Evolutionary conservation across 2,888 invertebrate species (phyloP).

Genomic region (Meiosimyza platycephala): DNA sequence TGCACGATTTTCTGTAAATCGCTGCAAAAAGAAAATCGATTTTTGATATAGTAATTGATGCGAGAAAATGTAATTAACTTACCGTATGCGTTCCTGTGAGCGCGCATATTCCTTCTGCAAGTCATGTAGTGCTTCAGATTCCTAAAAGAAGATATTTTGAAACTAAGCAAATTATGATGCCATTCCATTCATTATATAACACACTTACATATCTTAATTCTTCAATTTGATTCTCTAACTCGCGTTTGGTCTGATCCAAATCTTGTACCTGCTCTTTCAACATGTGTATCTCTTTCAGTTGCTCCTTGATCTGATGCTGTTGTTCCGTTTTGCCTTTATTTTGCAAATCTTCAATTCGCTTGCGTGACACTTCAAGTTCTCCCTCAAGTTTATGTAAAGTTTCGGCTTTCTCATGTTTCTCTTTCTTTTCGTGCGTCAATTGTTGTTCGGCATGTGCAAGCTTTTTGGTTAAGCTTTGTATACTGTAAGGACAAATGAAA

Average conservation of each 20-base stretch:
- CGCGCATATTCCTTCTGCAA: slow-evolving; percentile 26
- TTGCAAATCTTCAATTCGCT: slow-evolving; percentile 38
- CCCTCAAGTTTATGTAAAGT: slow-evolving; percentile 40
- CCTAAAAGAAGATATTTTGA: slow-evolving; percentile 25
- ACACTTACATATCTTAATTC: slow-evolving; percentile 39
- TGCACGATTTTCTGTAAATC: slow-evolving; percentile 35
- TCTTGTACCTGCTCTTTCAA: slow-evolving; percentile 27
- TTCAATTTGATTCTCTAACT: slow-evolving; percentile 26
- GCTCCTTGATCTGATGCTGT: slow-evolving; percentile 1
- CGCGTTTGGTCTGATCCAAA: slow-evolving; percentile 38
- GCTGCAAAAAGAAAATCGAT: slow-evolving; percentile 20
- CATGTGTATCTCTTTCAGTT: slow-evolving; percentile 3
- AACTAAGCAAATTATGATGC: background rate
- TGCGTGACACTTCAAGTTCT: slow-evolving; percentile 38
- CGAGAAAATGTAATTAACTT: background rate
- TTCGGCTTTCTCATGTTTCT: slow-evolving; percentile 38
- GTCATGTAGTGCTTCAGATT: slow-evolving; percentile 18
- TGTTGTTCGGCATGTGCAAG: slow-evolving; percentile 38
- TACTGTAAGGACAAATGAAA: slow-evolving; percentile 19
- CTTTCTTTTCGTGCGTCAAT: slow-evolving; percentile 40
- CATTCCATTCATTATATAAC: background rate
- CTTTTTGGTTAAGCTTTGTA: slow-evolving; percentile 39
- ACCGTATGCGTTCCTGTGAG: slow-evolving; percentile 36
- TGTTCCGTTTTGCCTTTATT: slow-evolving; percentile 16
- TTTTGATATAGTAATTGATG: background rate